Evolutionary conservation across 2,888 invertebrate species (phyloP), one percentile per base, ranked within the genome.

Genomic region (Adineta ricciae): DNA sequence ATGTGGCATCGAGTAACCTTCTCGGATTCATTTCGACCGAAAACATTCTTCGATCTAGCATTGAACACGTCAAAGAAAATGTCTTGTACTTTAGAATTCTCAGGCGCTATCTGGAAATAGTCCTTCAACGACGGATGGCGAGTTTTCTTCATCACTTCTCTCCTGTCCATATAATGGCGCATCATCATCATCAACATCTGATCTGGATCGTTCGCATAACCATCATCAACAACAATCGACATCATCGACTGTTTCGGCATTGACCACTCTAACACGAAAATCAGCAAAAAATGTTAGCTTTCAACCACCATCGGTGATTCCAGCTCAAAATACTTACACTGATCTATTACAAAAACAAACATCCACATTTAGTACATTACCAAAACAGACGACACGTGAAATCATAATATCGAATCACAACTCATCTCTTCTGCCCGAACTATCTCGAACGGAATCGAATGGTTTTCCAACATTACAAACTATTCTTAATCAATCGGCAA

Each of bases 341-440:
- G 41, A 78, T 78, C n/a, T 41, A 24, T 41, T 78, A 41, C n/a
- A n/a, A 78, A 78, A 78, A 41, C 38, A 21, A n/a, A 36, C 41
- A 19, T 38, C 78, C 38, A 41, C 78, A 78, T 78, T 78, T 78
- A 78, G 78, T 78, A 78, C 78, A 78, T 78, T 78, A 78, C 78
- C 78, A 41, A 78, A 78, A 41, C 38, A 38, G 19, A 32, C 19
- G 4, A 64, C 27, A 64, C 19, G 32, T 64, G 64, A 64, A 19
- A 32, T 24, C 27, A 27, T 19, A 16, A 56, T 56, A 56, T 14
- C 14, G 24, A 8, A 38, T 73, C 5, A 4, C 8, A 41, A 41
- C 41, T 11, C 24, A 78, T 41, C 78, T 41, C 4, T 41, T 32
- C 38, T 78, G 41, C 14, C 78, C 2, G 78, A 78, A 5, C 14